Base-by-base conservation (phyloP, 2,888 invertebrate species). In the Vanessa cardui region DNA sequence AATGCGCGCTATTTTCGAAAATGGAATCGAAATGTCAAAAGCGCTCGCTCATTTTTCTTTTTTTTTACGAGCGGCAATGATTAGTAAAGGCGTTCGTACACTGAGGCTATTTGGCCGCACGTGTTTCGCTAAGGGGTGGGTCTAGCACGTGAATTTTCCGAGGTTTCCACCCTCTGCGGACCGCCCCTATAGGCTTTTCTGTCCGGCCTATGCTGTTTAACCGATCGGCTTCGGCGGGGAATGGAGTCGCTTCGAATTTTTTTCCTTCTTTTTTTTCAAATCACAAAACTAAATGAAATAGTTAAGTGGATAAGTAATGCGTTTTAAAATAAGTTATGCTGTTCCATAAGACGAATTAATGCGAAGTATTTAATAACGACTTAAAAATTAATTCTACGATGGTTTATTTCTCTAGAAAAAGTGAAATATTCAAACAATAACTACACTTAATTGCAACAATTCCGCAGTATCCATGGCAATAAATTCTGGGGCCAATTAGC, bases 131-230 rank as follows among this genome's bases (percentile, higher is more conserved):
- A 60, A 76, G 90, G 91, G 92, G 89, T 87, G 90, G 90, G 89
- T 77, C 86, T 87, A 85, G 85, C 88, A 90, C 90, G 90, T 91
- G 90, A 92, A 91, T 90, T 91, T 92, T 91, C 92, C 92, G 87
- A 91, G 88, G 92, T 92, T 92, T 89, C 92, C 92, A 92, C 92
- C 92, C 92, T 88, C 88, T 80, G 83, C 91, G 92, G 91, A 90
- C 92, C 92, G 92, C 92, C 92, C 92, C 92, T 92, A 89, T 92
- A 92, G 92, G 92, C 92, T 92, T 92, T 92, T 92, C 92, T 92
- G 92, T 91, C 91, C 92, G 88, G 92, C 92, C 92, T 92, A 92
- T 91, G 89, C 90, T 88, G 91, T 90, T 92, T 89, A 90, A 91
- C 89, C 84, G 89, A 92, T 91, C 87, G 90, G 82, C 84, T 88